phyloP scores from a whole-genome alignment of 1,140 invertebrate species.

The Antheraea mylitta region DNA sequence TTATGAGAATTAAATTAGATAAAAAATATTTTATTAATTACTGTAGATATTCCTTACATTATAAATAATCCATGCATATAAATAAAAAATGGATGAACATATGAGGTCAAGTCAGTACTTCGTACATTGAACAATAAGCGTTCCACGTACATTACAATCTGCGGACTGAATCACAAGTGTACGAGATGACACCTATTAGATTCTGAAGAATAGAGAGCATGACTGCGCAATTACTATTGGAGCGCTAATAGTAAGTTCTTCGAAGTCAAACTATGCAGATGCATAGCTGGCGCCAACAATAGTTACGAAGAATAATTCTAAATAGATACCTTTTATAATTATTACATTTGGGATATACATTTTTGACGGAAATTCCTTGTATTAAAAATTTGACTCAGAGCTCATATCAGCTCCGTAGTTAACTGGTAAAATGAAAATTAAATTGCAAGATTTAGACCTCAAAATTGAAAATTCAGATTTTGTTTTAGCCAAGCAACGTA shows the following conservation, averaged over 20 bases:
- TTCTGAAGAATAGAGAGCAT: conserved; percentile 27
- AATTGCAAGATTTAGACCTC: too few species aligned
- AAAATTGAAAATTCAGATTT: too few species aligned
- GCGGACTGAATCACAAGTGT: conserved; percentile 29
- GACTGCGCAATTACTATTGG: conserved; percentile 40
- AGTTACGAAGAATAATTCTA: not conserved
- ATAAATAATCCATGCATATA: not conserved
- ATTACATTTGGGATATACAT: not conserved
- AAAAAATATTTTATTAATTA: too few species aligned
- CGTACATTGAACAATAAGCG: conserved; percentile 31
- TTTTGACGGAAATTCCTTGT: too few species aligned
- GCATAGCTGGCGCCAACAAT: not conserved
- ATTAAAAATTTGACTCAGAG: too few species aligned
- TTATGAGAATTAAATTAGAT: too few species aligned
- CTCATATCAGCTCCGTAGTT: too few species aligned
- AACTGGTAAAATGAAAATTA: too few species aligned
- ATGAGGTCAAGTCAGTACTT: not conserved
- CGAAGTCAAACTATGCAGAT: not conserved
- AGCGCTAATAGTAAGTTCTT: conserved; percentile 35
- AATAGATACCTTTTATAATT: not conserved
- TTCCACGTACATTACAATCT: conserved; percentile 26
- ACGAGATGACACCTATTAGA: conserved; percentile 29
- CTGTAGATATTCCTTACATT: too few species aligned
- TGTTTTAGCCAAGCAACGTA: too few species aligned
- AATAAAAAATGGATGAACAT: not conserved